Evolutionary conservation across 1,140 invertebrate species (phyloP).

Genomic region (Magallana ariakensis): DNA sequence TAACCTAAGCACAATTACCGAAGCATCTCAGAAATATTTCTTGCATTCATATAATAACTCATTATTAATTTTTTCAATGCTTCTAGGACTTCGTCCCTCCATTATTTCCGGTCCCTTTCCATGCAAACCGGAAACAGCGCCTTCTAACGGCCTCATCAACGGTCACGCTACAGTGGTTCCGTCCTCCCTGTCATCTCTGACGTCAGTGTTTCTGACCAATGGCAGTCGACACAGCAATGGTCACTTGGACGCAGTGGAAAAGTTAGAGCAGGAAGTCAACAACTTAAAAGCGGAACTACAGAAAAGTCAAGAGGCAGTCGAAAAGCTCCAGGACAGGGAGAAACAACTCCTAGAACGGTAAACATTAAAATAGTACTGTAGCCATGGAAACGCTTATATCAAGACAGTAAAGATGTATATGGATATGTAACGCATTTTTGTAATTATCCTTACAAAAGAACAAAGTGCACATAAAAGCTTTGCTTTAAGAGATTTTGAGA

Average conservation of each 20-base stretch:
- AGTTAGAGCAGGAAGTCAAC: constrained; percentile 80
- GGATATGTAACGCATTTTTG: too few relatives aligned
- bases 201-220: constrained; percentile 32
- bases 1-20: too few relatives aligned
- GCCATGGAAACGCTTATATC: too few relatives aligned
- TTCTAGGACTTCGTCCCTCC: constrained; percentile 63
- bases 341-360: constrained; percentile 79
- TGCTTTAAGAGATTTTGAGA: too few relatives aligned
- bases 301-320: constrained; percentile 79
- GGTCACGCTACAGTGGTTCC: constrained; percentile 44
- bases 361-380: neutral
- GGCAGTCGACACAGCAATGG: constrained; percentile 39
- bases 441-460: too few relatives aligned
- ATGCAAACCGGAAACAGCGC: constrained; percentile 23
- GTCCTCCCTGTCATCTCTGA: constrained; percentile 33
- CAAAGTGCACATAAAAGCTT: too few relatives aligned
- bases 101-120: constrained; percentile 60
- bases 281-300: constrained; percentile 81
- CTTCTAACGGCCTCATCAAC: constrained; percentile 46
- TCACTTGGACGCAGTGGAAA: constrained; percentile 31
- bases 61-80: neutral
- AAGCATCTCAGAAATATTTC: too few relatives aligned
- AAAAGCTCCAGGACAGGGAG: constrained; percentile 80
- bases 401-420: too few relatives aligned
- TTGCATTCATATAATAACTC: too few relatives aligned